Evolutionary conservation across 2,888 invertebrate genomes (phyloP), one percentile per base, ranked within the genome.

Genomic region (Caenorhabditis afra): DNA sequence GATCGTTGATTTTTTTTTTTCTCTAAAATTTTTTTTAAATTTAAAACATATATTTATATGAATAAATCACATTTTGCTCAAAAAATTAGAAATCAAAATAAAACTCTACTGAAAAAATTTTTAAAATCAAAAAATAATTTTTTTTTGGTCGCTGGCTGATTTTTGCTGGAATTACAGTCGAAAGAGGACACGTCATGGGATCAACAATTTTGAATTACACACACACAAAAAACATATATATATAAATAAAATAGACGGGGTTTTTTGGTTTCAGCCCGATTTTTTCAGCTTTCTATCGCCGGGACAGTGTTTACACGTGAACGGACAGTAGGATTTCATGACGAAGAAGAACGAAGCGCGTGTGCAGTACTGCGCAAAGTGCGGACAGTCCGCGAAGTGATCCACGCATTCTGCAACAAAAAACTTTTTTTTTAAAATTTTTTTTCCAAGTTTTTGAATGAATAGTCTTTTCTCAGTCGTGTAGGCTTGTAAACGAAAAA

Each of bases 321-420:
- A 73, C 14, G 89, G 89, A 68, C 90, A 90, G 61, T 90, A 90
- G 37, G 85, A 79, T 70, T 90, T 90, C 90, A 90, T 90, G 44
- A 90, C 88, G 70, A 88, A 89, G 75, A 86, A 88, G 83, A 90
- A 90, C 4, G 87, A 88, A 7, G 87, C 85, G 49, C 86, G 84
- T 12, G 83, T 79, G 70, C 90, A 90, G 75, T 90, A 90, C 44
- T 87, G 86, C 22, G 84, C 73, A 82, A 90, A 90, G 55, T 86
- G 86, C 7, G 89, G 88, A 67, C 90, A 90, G 68, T 90, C 90
- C 52, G 88, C 81, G 64, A 90, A 90, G 53, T 89, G 87, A 67
- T 90, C 90, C 5, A 84, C 80, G 67, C 90, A 90, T 73, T 82
- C 85, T 86, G 81, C 66, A 85, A 49, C n/a, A n/a, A n/a, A n/a